These are phyloP conservation scores for Lepidurus arcticus DNA, from an alignment of 1,140 invertebrate species.

Conservation along the genomic window DNA sequence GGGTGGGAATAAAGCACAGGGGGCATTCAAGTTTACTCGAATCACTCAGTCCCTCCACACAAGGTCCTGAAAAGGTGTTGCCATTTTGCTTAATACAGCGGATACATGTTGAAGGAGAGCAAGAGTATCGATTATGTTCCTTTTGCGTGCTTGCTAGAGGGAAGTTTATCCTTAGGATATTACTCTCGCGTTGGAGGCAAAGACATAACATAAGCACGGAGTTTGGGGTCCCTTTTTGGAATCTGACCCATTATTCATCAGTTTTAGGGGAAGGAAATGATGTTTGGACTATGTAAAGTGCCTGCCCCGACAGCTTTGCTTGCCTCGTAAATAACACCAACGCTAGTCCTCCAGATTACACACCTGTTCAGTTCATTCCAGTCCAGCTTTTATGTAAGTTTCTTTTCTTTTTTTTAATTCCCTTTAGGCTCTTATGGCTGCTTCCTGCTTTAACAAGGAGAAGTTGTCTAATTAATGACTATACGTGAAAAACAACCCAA, in stretches of 20 bases:
- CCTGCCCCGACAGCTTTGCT: not conserved
- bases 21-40: no score
- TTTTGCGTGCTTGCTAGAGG: not conserved
- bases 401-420: no score
- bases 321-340: not conserved
- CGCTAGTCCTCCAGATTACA: not conserved
- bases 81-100: not conserved
- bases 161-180: not conserved
- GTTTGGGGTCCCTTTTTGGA: not conserved
- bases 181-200: not conserved
- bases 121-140: not conserved
- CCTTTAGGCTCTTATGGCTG: no score
- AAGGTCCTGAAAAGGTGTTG: not conserved
- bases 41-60: no score
- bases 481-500: no score
- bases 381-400: no score
- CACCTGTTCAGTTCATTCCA: not conserved
- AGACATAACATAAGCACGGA: conserved; percentile 4
- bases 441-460: no score
- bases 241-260: not conserved
- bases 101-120: not conserved
- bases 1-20: no score
- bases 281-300: not conserved
- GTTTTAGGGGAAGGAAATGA: not conserved
- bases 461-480: no score